Conservation (phyloP, 1,140 invertebrate genomes). For the Eufriesea mexicana region DNA sequence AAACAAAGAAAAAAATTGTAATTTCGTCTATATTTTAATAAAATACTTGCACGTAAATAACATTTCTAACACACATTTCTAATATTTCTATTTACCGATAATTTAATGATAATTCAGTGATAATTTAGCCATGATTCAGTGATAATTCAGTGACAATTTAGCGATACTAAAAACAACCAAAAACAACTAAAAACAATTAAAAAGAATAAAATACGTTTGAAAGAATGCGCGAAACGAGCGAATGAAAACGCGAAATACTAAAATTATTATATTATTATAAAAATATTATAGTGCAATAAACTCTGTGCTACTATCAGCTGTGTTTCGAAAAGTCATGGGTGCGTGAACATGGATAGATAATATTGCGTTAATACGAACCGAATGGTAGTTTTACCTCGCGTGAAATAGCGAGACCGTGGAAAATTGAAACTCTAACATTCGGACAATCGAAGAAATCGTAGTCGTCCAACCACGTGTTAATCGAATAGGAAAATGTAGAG, state of each 20-base stretch:
- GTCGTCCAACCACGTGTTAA: not conserved
- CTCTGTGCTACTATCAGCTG: not conserved
- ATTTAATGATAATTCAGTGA: too few species aligned
- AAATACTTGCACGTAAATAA: too few species aligned
- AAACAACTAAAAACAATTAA: not conserved
- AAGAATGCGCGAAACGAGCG: not conserved
- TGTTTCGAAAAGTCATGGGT: not conserved
- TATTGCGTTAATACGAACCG: not conserved
- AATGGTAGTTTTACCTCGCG: not conserved
- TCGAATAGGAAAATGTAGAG: not conserved
- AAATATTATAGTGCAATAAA: not conserved
- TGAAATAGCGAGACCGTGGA: not conserved
- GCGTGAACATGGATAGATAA: not conserved
- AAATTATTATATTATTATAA: not conserved
- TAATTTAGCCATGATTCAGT: too few species aligned
- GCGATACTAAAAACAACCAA: too few species aligned
- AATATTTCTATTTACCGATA: too few species aligned
- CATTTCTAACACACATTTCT: too few species aligned
- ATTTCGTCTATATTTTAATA: too few species aligned
- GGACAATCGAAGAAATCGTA: not conserved
- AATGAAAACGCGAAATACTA: not conserved
- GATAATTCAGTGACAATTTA: too few species aligned
- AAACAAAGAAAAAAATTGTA: too few species aligned
- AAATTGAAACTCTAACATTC: not conserved
- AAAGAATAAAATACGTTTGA: not conserved